Percentiles rank a stretch among this genome's conserved stretches.
Conservation (phyloP, 2,797 vertebrate genomes). For the Gymnocypris eckloni region DNA sequence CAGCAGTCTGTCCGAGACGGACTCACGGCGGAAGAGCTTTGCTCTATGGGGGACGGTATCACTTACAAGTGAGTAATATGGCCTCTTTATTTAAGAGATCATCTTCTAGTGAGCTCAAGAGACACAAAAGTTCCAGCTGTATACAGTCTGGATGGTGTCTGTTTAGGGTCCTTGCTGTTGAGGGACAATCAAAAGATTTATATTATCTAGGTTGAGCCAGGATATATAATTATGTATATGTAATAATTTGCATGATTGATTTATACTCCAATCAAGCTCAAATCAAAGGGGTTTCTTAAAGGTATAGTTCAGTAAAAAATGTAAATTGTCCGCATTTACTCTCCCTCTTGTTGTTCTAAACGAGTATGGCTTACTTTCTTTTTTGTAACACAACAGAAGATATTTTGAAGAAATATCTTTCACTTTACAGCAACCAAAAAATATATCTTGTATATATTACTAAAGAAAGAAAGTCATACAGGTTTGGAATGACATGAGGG, state of each 20-base stretch:
- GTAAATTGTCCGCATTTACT: background rate
- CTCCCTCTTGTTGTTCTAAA: background rate
- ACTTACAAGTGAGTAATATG: constrained; percentile 93
- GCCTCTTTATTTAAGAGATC: constrained; percentile 64
- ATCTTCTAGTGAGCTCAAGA: constrained; percentile 60
- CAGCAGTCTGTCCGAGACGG: constrained; percentile 84
- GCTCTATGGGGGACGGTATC: constrained; percentile 92
- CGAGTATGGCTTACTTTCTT: background rate
- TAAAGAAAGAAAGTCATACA: background rate
- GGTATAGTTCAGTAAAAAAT: background rate
- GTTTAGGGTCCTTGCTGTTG: background rate
- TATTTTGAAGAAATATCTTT: background rate
- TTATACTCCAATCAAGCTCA: too few species aligned
- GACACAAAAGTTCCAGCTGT: constrained; percentile 63
- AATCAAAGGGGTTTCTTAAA: background rate
- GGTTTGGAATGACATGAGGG: background rate
- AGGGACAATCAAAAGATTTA: background rate
- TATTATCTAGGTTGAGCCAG: background rate
- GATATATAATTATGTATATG: background rate
- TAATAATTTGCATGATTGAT: background rate
- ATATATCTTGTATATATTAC: background rate
- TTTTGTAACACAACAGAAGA: background rate
- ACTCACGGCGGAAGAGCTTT: constrained; percentile 93
- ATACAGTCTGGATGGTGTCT: background rate
- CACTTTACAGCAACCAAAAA: background rate